A percentile compares a stretch with the other conserved stretches of the same genome.
These are phyloP conservation scores for Volucella bombylans DNA, from an alignment of 2,888 invertebrate species.

Conservation along the genomic window DNA sequence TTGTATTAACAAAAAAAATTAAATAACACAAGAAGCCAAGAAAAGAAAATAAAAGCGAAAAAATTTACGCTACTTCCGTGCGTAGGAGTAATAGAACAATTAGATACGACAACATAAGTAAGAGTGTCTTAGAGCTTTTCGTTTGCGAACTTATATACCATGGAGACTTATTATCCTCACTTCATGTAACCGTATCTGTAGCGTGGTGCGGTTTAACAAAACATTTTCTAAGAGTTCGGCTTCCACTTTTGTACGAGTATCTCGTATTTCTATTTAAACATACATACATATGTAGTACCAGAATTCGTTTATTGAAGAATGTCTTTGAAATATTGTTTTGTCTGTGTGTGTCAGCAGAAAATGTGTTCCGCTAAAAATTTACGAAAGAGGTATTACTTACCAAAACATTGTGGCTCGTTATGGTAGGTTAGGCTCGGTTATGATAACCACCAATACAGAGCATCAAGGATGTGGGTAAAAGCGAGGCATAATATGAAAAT, in stretches of 20 bases:
- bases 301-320: not conserved
- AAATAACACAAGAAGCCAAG: not conserved
- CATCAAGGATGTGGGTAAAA: conserved; percentile 1
- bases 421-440: not conserved
- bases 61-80: not conserved
- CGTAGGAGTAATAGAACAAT: not conserved
- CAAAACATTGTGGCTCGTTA: conserved; percentile 16
- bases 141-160: not conserved
- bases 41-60: not conserved
- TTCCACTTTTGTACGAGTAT: not conserved
- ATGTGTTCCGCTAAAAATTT: conserved; percentile 28
- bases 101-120: not conserved
- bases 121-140: not conserved
- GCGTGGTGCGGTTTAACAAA: not conserved
- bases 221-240: conserved; percentile 8
- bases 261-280: too few species aligned
- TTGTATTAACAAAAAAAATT: not conserved
- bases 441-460: conserved; percentile 7
- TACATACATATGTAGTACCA: not conserved
- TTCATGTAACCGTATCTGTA: not conserved
- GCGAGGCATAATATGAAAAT: conserved; percentile 21
- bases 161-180: conserved; percentile 30
- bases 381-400: conserved; percentile 21
- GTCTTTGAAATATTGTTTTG: conserved; percentile 18
- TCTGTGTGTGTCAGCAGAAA: not conserved